A percentile compares a stretch with the other conserved stretches of the same genome.
phyloP scores from a whole-genome alignment of 1,140 invertebrate genomes.

The Hormaphis cornu region DNA sequence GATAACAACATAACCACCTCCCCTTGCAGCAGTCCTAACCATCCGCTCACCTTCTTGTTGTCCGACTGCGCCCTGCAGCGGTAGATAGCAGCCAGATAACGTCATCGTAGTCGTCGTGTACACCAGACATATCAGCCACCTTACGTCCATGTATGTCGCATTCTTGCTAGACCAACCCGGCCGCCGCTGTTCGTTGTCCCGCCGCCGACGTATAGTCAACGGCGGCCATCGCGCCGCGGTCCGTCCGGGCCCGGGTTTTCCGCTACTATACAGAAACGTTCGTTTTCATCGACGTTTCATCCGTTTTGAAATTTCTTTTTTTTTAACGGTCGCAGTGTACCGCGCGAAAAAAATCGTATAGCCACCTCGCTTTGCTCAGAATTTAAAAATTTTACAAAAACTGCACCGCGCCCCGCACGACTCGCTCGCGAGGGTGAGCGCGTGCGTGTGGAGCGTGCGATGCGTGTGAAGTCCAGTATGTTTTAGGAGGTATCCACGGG shows the following conservation, averaged over 20 bases:
- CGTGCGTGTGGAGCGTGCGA: neutral
- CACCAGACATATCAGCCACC: constrained; percentile 1
- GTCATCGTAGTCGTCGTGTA: neutral
- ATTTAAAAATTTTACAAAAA: too few relatives aligned
- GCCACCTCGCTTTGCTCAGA: too few relatives aligned
- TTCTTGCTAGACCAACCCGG: too few relatives aligned
- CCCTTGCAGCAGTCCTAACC: neutral
- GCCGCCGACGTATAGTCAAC: too few relatives aligned
- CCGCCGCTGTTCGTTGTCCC: too few relatives aligned
- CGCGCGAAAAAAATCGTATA: too few relatives aligned
- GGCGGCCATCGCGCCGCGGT: too few relatives aligned
- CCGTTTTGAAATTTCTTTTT: neutral
- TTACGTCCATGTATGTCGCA: constrained; percentile 30
- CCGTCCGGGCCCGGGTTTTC: neutral
- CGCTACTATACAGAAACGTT: neutral
- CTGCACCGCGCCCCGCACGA: too few relatives aligned
- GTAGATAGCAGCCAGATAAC: constrained; percentile 35
- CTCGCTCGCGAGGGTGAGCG: neutral
- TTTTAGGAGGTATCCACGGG: neutral
- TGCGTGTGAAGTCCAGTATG: constrained; percentile 5
- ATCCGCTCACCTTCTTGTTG: constrained; percentile 5
- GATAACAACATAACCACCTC: neutral
- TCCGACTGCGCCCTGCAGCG: neutral
- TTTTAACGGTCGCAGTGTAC: too few relatives aligned
- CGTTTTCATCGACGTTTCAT: neutral